Base-by-base conservation (phyloP, 2,113 vertebrate genomes). In the Saimiri boliviensis region DNA sequence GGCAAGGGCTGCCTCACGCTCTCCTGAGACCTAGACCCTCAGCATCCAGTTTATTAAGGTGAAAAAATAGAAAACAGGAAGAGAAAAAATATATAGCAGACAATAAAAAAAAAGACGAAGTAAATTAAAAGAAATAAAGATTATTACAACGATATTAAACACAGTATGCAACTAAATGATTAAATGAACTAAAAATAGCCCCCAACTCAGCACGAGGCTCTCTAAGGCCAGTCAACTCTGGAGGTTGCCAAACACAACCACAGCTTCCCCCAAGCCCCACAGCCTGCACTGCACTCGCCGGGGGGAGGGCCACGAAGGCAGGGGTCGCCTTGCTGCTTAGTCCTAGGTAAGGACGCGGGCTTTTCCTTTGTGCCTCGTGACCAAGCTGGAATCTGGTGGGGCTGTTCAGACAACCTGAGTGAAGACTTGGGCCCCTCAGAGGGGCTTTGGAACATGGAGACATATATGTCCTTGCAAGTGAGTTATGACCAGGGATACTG, bases 111-210 rank as follows among this genome's bases (percentile, higher is more conserved):
- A 52, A 86, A 88, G 52, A 95, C 42, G 70, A 94, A 73, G 56
- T 81, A 90, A 86, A 93, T 95, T 60, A 94, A 83, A 97, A 88
- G 89, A 96, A 94, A 91, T 97, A 84, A 95, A 89, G 32, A 91
- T 94, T 94, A 93, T 94, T 93, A 95, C 95, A 93, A 93, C 17
- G 20, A 86, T 81, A 92, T 88, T 85, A 96, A 97, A 94, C 73
- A 81, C 45, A 77, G 47, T 58, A n/a, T 40, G 80, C 60, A 87
- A 40, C 23, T 70, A 71, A 91, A 92, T 71, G 80, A 80, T 89
- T 81, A 52, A 66, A 85, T 27, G 70, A 80, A 86, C 93, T 97
- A 87, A 96, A 97, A 92, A 37, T 35, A 90, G 42, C 14, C 47
- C 66, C 45, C 4, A 2, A 1, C 35, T 87, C 73, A 89, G 25